Evolutionary conservation across 2,113 vertebrate genomes (phyloP).

Genomic region (Tor tambroides): DNA sequence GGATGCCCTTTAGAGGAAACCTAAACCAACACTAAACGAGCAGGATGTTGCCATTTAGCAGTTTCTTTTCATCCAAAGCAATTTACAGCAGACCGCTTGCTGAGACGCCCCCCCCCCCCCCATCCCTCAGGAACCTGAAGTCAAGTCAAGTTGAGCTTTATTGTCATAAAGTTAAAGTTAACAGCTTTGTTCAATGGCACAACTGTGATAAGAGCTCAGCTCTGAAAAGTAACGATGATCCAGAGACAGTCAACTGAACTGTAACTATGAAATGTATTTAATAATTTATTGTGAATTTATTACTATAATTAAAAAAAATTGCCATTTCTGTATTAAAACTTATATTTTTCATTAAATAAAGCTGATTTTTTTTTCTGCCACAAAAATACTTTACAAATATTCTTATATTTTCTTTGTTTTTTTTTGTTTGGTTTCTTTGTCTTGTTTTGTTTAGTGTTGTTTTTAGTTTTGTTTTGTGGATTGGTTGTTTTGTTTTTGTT

Average conservation of each 20-base stretch:
- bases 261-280: neutral
- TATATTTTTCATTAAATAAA: neutral
- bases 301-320: neutral
- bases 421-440: no score
- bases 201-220: neutral
- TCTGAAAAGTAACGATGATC: neutral
- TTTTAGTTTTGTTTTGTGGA: neutral
- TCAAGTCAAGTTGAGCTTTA: no score
- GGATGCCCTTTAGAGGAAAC: slow-evolving; percentile 1
- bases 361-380: neutral
- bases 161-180: no score
- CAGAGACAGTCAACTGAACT: neutral
- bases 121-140: neutral
- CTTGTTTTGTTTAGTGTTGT: no score
- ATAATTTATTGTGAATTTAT: neutral
- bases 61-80: slow-evolving; percentile 3
- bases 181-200: neutral
- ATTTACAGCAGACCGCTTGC: neutral
- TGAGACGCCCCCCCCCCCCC: neutral
- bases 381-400: neutral
- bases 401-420: no score
- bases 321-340: neutral
- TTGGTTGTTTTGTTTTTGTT: no score
- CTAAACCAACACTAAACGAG: neutral
- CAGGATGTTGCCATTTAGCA: slow-evolving; percentile 8